Evolutionary conservation across 1,140 invertebrate genomes (phyloP), one percentile per base, ranked within the genome.

Genomic region (Gonioctena quinquepunctata): DNA sequence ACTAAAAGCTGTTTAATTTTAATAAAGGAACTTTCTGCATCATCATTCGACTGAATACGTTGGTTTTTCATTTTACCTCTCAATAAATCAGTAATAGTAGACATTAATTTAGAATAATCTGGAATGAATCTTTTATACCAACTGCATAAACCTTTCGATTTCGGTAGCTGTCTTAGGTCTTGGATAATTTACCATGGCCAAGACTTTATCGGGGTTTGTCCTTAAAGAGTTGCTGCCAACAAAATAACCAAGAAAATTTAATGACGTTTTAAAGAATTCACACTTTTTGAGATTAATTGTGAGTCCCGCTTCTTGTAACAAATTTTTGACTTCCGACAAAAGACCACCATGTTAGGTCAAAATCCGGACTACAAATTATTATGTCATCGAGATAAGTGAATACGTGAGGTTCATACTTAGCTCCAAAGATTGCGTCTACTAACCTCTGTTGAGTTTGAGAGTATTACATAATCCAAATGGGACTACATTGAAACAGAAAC

Each of bases 11-110:
- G 27, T 8, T 28, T 28, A 8, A 28, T 28, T 28, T 28, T 28
- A 28, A 28, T 28, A 28, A 28, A 8, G 27, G 57, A 60, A 4
- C 70, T 67, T 19, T 76, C 48, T 13, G 23, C 27, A 4, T 3
- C 26, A 23, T 71, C n/a, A 57, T 74, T 79, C n/a, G 3, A 28
- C 50, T 6, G 23, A 62, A 79, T 19, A 13, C 7, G 3, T 57
- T 73, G 71, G 11, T 11, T 52, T 50, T 70, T 69, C 6, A 65
- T 74, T 60, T 78, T 76, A 49, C 77, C 80, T 19, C n/a, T 50
- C 2, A 50, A n/a, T 5, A 19, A n/a, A n/a, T 50, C 27, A 8
- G 3, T 28, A 4, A 28, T 28, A 4, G 27, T 3, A 28, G 18
- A 50, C n/a, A 0, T 11, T 5, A 19, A n/a, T n/a, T n/a, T n/a